Conservation (phyloP, 2,113 vertebrate genomes). For the Barbus barbus region DNA sequence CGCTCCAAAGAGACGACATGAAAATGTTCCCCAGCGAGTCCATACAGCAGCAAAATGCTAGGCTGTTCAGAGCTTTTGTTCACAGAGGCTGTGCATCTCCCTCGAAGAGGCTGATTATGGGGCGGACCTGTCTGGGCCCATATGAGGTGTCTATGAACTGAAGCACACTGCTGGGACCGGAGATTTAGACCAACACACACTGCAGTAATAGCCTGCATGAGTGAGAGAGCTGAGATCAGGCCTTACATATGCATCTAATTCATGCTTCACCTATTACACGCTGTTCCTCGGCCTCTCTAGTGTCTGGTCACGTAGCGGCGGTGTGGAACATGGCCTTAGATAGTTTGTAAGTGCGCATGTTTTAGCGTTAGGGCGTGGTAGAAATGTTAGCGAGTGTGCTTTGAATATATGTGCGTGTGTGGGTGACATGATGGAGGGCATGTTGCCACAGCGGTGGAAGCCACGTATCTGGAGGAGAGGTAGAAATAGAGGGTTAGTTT, state of each 20-base stretch:
- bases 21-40: constrained; percentile 24
- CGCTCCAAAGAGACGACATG: neutral
- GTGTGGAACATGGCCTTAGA: constrained; percentile 59
- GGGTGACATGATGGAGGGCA: constrained; percentile 23
- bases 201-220: constrained; percentile 46
- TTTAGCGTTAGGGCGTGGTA: constrained; percentile 24
- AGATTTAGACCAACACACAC: constrained; percentile 35
- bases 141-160: constrained; percentile 44
- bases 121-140: constrained; percentile 5
- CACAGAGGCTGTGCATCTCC: constrained; percentile 12
- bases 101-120: constrained; percentile 45
- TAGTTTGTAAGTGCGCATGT: constrained; percentile 47
- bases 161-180: constrained; percentile 45
- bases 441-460: neutral
- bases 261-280: constrained; percentile 27
- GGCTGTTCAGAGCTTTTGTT: constrained; percentile 13
- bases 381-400: constrained; percentile 26
- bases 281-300: constrained; percentile 63
- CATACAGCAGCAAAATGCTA: constrained; percentile 5
- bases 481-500: constrained; percentile 59
- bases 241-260: constrained; percentile 51
- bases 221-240: constrained; percentile 44
- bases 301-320: constrained; percentile 59
- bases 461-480: constrained; percentile 14
- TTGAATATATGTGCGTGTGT: constrained; percentile 41